Evolutionary conservation across 2,888 invertebrate genomes (phyloP).

Genomic region (Andricus curvator): DNA sequence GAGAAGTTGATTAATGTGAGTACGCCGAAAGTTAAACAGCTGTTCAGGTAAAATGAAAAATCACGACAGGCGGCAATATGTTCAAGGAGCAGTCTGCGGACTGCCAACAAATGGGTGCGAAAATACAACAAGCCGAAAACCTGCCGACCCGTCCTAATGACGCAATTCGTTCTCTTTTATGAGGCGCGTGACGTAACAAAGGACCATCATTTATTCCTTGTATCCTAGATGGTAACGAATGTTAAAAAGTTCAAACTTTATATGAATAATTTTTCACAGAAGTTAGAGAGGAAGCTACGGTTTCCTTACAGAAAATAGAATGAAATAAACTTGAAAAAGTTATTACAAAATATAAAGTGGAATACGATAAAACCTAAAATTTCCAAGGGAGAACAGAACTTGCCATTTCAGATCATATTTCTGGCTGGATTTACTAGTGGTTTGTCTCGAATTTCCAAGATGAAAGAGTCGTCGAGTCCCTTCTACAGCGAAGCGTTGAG

Average conservation of each 20-base stretch:
- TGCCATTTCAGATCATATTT: neutral
- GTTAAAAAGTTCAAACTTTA: neutral
- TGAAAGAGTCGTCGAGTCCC: neutral
- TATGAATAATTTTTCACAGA: neutral
- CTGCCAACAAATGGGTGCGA: conserved; percentile 77
- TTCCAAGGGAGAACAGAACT: neutral
- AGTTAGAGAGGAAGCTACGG: neutral
- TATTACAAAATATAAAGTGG: neutral
- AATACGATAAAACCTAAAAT: neutral
- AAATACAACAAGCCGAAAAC: conserved; percentile 76
- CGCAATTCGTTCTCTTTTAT: conserved; percentile 78
- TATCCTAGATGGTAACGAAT: conserved; percentile 26
- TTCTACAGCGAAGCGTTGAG: neutral
- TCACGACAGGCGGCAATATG: conserved; percentile 68
- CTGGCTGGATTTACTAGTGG: neutral
- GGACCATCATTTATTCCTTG: conserved; percentile 62
- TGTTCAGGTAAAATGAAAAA: conserved; percentile 58
- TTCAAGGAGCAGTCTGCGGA: conserved; percentile 74
- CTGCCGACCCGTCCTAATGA: conserved; percentile 74
- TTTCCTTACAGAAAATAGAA: neutral
- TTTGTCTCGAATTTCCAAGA: neutral
- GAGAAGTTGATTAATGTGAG: neutral
- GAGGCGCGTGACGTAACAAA: conserved; percentile 76
- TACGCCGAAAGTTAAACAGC: conserved; percentile 33
- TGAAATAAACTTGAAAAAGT: neutral